A percentile compares a stretch with the other conserved stretches of the same genome.
phyloP scores from a whole-genome alignment of 2,113 vertebrate genomes.

The Coptodon rendalli region DNA sequence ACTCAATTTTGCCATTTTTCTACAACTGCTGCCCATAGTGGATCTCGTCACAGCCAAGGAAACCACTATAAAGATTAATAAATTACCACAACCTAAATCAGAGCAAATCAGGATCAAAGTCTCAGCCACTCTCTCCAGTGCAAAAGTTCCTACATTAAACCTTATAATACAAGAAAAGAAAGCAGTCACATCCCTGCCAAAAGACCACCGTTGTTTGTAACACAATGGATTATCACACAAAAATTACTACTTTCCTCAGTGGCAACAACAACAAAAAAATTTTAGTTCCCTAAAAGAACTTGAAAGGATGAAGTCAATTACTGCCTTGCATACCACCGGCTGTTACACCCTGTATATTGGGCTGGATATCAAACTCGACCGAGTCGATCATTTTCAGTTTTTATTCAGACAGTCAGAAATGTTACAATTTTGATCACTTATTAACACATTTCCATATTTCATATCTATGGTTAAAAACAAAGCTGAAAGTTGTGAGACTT shows the following conservation, averaged over 20 bases:
- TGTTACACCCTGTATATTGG: no score
- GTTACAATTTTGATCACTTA: no score
- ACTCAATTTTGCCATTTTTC: background rate
- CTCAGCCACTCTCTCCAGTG: background rate
- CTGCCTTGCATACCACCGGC: no score
- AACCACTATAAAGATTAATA: background rate
- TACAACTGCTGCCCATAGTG: background rate
- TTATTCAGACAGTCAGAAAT: no score
- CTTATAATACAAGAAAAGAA: background rate
- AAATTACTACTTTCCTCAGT: background rate
- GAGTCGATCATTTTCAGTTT: no score
- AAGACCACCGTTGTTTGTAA: background rate
- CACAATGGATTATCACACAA: background rate
- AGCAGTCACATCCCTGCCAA: background rate
- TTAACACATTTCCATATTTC: no score
- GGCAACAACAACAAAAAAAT: background rate
- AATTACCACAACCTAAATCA: fast-evolving
- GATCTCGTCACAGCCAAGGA: background rate
- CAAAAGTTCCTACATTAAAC: background rate
- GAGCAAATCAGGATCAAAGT: background rate
- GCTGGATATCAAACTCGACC: no score
- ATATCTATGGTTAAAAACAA: no score
- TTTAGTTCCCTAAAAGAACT: background rate
- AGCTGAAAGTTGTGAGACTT: no score
- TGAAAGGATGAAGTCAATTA: no score